phyloP scores from a whole-genome alignment of 2,888 invertebrate species.

The Drosophila meridiana region DNA sequence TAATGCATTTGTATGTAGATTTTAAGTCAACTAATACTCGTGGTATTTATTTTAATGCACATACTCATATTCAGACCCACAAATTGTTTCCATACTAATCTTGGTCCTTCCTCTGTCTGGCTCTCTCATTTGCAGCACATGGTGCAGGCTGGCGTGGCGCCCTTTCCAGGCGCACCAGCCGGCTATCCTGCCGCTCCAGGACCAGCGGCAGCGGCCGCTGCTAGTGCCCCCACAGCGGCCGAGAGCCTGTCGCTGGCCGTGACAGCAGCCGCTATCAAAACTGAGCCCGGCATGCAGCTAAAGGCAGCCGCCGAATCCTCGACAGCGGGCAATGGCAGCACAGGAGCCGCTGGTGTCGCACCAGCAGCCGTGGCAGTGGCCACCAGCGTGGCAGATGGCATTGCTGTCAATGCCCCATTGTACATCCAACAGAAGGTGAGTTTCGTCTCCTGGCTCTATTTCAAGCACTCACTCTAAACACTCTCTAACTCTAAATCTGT shows the following conservation, averaged over 20 bases:
- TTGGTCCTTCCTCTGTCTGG: slow-evolving; percentile 19
- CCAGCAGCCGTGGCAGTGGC: slow-evolving; percentile 70
- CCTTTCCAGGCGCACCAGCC: slow-evolving; percentile 84
- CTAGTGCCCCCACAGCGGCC: slow-evolving; percentile 77
- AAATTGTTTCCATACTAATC: slow-evolving; percentile 61
- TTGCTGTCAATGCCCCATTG: slow-evolving; percentile 73
- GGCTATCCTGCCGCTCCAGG: slow-evolving; percentile 84
- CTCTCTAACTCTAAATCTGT: slow-evolving; percentile 17
- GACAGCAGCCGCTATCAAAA: slow-evolving; percentile 81
- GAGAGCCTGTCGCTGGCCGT: slow-evolving; percentile 84
- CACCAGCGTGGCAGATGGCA: slow-evolving; percentile 68
- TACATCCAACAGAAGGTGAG: slow-evolving; percentile 85
- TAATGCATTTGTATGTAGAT: background rate
- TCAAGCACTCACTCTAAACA: slow-evolving; percentile 9
- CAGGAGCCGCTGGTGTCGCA: slow-evolving; percentile 52
- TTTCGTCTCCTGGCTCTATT: slow-evolving; percentile 19
- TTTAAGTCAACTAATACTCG: slow-evolving; percentile 15
- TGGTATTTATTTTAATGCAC: slow-evolving; percentile 20
- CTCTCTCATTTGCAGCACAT: slow-evolving; percentile 81
- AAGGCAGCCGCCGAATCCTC: slow-evolving; percentile 76
- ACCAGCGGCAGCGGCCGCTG: slow-evolving; percentile 78
- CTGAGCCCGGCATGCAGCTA: slow-evolving; percentile 82
- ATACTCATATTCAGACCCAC: slow-evolving; percentile 17
- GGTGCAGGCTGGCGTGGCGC: slow-evolving; percentile 85
- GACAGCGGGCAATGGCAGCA: slow-evolving; percentile 66